Percentiles rank a stretch among this genome's conserved stretches.
These are phyloP conservation scores for Brenthis hecate DNA, from an alignment of 2,888 invertebrate species.

Conservation along the genomic window DNA sequence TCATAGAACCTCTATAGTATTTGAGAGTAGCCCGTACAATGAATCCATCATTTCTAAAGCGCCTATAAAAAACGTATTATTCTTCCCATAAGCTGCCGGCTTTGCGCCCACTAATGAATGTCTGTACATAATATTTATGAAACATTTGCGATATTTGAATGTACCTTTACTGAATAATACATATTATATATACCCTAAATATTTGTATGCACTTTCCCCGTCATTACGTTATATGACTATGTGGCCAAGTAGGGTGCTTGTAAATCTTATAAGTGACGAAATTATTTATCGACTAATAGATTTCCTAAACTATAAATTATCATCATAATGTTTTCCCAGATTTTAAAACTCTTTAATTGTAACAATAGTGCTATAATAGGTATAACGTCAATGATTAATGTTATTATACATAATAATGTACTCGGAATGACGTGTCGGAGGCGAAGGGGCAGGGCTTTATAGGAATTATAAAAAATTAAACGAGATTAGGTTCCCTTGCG, in stretches of 20 bases:
- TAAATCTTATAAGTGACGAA: constrained; percentile 31
- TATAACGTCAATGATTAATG: constrained; percentile 18
- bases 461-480: constrained; percentile 20
- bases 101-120: neutral
- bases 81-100: neutral
- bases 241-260: constrained; percentile 37
- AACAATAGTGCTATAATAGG: constrained; percentile 40
- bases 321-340: constrained; percentile 6
- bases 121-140: constrained; percentile 5
- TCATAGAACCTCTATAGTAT: constrained; percentile 40
- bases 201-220: constrained; percentile 8
- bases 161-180: neutral
- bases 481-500: constrained; percentile 45
- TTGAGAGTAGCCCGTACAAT: constrained; percentile 48
- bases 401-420: constrained; percentile 34
- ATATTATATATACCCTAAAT: neutral
- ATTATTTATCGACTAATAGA: constrained; percentile 18
- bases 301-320: constrained; percentile 8
- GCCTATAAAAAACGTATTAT: neutral
- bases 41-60: constrained; percentile 8
- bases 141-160: neutral
- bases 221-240: constrained; percentile 26
- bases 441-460: constrained; percentile 4
- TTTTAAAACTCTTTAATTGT: constrained; percentile 23
- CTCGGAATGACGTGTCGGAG: constrained; percentile 17